These are phyloP conservation scores for Drosophila funebris DNA, from an alignment of 1,140 invertebrate species.

Conservation along the genomic window DNA sequence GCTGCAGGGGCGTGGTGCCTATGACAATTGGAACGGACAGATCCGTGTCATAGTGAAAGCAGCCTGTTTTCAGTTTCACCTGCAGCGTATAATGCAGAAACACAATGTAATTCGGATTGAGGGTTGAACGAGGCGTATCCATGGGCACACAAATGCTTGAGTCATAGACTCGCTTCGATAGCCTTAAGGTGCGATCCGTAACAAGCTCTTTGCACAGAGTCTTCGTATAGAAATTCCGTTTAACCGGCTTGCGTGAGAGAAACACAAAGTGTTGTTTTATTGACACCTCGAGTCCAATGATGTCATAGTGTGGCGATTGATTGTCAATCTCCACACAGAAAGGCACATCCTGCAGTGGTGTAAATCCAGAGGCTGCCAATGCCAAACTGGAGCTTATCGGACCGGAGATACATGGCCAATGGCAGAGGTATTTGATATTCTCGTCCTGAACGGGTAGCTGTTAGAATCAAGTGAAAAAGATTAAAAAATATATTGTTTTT, in stretches of 20 bases:
- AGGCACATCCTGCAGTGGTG: constrained; percentile 70
- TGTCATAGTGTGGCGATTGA: constrained; percentile 78
- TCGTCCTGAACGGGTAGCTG: constrained; percentile 75
- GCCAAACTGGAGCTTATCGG: constrained; percentile 66
- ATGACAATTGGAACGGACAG: constrained; percentile 71
- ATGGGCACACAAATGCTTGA: constrained; percentile 67
- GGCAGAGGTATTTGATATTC: constrained; percentile 79
- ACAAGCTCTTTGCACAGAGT: constrained; percentile 62
- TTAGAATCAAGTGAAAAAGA: background rate
- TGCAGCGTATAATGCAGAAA: constrained; percentile 78
- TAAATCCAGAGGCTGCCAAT: constrained; percentile 72
- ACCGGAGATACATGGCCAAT: constrained; percentile 78
- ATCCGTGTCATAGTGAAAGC: constrained; percentile 79
- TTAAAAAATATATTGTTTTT: too few species aligned
- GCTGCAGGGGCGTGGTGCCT: constrained; percentile 67
- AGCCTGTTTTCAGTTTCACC: constrained; percentile 73
- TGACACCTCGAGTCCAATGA: constrained; percentile 67
- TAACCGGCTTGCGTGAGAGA: constrained; percentile 73
- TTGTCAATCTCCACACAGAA: constrained; percentile 77
- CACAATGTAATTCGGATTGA: constrained; percentile 79
- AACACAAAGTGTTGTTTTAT: constrained; percentile 79
- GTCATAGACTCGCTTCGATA: constrained; percentile 74
- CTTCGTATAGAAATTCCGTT: constrained; percentile 75
- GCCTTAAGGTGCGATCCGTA: constrained; percentile 66
- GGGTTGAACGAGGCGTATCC: constrained; percentile 74